A percentile compares a stretch with the other conserved stretches of the same genome.
Evolutionary conservation across 2,797 vertebrate species (phyloP).

Genomic region (Eulemur mongoz): DNA sequence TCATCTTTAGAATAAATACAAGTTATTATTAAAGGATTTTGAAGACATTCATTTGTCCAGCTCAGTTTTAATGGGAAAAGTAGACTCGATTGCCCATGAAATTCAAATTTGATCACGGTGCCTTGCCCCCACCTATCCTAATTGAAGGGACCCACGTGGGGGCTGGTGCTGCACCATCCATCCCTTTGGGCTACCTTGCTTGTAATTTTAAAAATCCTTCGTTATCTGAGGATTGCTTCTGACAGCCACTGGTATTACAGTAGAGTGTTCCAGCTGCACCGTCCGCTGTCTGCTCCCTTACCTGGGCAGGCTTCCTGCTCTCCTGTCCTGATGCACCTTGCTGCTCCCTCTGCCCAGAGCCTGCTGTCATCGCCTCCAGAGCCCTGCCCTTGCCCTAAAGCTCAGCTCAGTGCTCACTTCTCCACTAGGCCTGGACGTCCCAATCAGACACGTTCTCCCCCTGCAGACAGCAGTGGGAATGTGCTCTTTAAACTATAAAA

Average conservation of each 20-base stretch:
- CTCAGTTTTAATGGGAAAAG: neutral
- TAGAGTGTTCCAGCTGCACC: neutral
- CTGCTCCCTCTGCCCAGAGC: neutral
- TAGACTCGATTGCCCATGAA: neutral
- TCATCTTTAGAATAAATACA: neutral
- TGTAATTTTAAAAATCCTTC: neutral
- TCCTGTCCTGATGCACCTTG: accelerated
- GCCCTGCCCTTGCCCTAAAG: neutral
- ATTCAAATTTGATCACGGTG: neutral
- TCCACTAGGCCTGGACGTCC: neutral
- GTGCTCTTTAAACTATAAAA: neutral
- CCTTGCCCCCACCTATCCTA: neutral
- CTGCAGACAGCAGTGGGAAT: neutral
- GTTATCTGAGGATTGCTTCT: neutral
- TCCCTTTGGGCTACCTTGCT: neutral
- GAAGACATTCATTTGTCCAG: neutral
- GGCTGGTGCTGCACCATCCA: neutral
- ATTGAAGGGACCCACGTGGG: neutral
- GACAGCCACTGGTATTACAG: neutral
- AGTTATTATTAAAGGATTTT: neutral
- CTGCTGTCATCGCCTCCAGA: neutral
- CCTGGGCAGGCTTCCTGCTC: neutral
- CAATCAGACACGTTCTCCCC: accelerated
- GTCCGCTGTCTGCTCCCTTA: accelerated
- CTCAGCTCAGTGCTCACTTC: neutral